phyloP scores from a whole-genome alignment of 2,113 vertebrate genomes.

The Macaca mulatta region DNA sequence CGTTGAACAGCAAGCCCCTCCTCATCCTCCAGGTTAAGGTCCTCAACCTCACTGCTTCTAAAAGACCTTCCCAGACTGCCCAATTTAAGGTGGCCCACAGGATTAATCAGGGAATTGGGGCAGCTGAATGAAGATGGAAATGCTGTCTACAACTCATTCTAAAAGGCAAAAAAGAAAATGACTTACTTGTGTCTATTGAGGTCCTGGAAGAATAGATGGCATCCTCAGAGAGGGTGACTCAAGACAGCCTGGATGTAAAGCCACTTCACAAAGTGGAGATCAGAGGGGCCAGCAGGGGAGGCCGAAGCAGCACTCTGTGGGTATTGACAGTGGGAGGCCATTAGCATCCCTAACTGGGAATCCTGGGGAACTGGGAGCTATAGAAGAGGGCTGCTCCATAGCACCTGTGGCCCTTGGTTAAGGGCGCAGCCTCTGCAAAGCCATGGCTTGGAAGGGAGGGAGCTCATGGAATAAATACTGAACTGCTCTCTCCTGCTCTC shows the following conservation, averaged over 20 bases:
- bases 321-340: background rate
- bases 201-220: background rate
- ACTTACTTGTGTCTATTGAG: background rate
- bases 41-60: background rate
- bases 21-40: background rate
- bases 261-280: background rate
- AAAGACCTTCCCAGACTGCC: background rate
- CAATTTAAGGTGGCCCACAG: background rate
- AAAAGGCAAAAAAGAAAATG: background rate
- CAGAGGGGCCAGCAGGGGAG: background rate
- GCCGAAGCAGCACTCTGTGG: background rate
- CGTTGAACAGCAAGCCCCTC: background rate
- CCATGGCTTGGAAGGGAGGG: background rate
- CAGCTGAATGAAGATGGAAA: constrained; percentile 25
- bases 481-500: background rate
- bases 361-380: background rate
- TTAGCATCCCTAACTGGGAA: background rate
- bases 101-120: background rate
- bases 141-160: background rate
- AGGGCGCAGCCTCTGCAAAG: background rate
- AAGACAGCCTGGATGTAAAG: background rate
- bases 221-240: background rate
- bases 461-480: background rate
- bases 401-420: background rate
- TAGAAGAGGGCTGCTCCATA: background rate